Evolutionary conservation across 2,113 vertebrate species (phyloP).

Genomic region (Apodemus speciosus): DNA sequence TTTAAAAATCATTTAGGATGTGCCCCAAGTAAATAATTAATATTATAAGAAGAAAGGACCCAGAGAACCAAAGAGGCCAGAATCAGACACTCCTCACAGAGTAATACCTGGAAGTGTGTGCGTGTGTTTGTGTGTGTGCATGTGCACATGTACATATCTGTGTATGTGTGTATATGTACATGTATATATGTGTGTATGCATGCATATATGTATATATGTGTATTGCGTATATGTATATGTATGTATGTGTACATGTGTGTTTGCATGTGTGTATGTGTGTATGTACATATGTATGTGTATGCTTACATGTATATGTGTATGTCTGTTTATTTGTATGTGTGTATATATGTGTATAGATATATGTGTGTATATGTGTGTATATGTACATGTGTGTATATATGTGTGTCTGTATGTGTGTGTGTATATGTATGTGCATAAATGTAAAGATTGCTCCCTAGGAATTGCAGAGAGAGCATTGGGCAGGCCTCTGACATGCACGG

Average conservation of each 20-base stretch:
- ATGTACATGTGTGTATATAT: background rate
- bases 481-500: background rate
- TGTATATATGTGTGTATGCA: background rate
- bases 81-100: background rate
- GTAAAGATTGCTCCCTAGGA: background rate
- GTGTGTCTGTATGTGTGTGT: background rate
- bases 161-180: background rate
- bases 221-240: background rate
- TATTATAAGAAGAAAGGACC: background rate
- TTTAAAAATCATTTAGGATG: background rate
- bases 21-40: background rate
- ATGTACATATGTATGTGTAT: background rate
- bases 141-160: background rate
- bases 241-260: background rate
- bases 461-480: background rate
- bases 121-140: background rate
- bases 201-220: background rate
- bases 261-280: background rate
- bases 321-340: background rate
- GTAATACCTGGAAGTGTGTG: background rate
- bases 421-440: background rate
- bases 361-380: fast-evolving
- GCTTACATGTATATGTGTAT: background rate
- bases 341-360: fast-evolving
- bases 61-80: background rate